Evolutionary conservation across 1,140 invertebrate genomes (phyloP), one percentile per base, ranked within the genome.

Genomic region (Zaprionus gabonicus): DNA sequence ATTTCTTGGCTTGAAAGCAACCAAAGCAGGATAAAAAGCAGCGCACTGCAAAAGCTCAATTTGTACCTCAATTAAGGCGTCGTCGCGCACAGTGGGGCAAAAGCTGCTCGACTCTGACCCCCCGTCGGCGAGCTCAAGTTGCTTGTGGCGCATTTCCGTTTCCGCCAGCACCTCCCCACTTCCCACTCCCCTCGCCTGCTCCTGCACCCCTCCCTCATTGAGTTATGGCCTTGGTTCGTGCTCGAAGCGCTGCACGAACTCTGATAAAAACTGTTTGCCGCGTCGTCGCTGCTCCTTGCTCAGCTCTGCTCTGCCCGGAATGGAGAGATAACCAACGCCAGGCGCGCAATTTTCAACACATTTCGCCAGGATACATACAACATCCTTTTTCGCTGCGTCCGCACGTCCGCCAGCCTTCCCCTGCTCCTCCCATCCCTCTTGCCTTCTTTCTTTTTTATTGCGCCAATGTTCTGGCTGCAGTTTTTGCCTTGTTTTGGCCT

Each of bases 11-110:
- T 7, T 49, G 55, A 57, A 68, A 71, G 36, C 27, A 31, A 51
- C 17, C 27, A 73, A 69, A 67, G 44, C 3, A 69, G n/a, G 7
- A 55, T 34, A 10, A 17, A 46, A 68, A 41, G 41, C 41, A 56
- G 44, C 70, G 66, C 49, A 41, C 7, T 31, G 49, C 75, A 88
- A 90, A 88, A 87, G 84, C 85, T 90, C 85, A 90, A 90, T 90
- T 90, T 90, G 85, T 90, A 90, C 85, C 82, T 90, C 85, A 90
- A 90, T 90, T 90, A 90, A 90, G 85, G 85, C 85, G 85, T 90
- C 85, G 81, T 68, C 70, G 46, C 46, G 85, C 81, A 90, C 85
- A 90, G 85, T 90, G 85, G 72, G 51, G 67, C 85, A 68, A 87
- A 83, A 82, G 67, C 68, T 51, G 62, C 41, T 34, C 9, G 31